Conservation (phyloP, 2,113 vertebrate species). For the Coptodon rendalli region DNA sequence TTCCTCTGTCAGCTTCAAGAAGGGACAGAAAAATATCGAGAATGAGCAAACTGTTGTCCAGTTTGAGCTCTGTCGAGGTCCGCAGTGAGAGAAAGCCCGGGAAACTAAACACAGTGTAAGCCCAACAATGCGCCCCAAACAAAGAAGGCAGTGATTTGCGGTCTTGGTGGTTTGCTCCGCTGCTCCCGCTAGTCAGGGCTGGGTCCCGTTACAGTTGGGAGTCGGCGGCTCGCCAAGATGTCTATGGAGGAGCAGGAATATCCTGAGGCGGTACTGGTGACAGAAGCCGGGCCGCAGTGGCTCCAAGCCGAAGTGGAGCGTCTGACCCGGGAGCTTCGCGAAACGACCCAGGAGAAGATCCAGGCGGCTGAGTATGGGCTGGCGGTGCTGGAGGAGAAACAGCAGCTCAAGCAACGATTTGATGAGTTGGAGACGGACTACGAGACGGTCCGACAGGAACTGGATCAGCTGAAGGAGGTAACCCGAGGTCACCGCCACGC, state of each 20-base stretch:
- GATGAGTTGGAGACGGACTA: constrained; percentile 91
- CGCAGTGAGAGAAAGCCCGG: neutral
- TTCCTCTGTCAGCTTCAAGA: constrained; percentile 44
- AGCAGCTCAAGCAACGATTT: constrained; percentile 87
- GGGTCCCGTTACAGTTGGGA: constrained; percentile 50
- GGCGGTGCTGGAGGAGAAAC: constrained; percentile 95
- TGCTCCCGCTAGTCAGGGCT: constrained; percentile 41
- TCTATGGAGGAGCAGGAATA: constrained; percentile 82
- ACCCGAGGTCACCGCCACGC: constrained; percentile 12
- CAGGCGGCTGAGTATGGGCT: constrained; percentile 96
- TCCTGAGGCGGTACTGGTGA: constrained; percentile 74
- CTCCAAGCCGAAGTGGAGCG: constrained; percentile 85
- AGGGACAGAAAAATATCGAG: constrained; percentile 17
- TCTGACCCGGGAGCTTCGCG: constrained; percentile 84
- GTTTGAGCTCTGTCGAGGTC: neutral
- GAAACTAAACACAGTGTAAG: neutral
- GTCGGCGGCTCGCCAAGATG: constrained; percentile 63
- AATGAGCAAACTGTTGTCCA: constrained; percentile 13
- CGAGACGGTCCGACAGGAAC: constrained; percentile 84
- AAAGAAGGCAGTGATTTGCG: constrained; percentile 51
- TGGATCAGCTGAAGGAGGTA: constrained; percentile 96
- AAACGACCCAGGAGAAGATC: constrained; percentile 93
- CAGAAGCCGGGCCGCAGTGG: constrained; percentile 86
- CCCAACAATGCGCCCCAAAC: constrained; percentile 54
- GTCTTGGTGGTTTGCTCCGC: constrained; percentile 3